A percentile compares a stretch with the other conserved stretches of the same genome.
phyloP scores from a whole-genome alignment of 1,140 invertebrate species.

The Cyclina sinensis region DNA sequence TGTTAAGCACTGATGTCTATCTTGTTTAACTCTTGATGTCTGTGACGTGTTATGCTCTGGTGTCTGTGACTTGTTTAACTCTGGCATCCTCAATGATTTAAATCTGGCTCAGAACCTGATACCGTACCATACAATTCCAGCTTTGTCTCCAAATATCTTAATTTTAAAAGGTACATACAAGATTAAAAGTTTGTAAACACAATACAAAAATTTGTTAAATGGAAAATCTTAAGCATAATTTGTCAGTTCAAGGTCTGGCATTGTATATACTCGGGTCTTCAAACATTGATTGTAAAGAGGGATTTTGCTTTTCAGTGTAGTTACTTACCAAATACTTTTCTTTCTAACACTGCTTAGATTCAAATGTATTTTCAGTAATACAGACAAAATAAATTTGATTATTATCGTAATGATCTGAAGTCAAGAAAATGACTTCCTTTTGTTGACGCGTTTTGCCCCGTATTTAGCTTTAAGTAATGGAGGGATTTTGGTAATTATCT shows the following conservation, averaged over 20 bases:
- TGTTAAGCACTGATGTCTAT: too few species aligned
- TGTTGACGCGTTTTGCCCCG: neutral
- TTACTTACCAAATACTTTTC: conserved; percentile 29
- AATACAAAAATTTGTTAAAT: neutral
- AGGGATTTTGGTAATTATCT: neutral
- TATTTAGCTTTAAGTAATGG: conserved; percentile 3
- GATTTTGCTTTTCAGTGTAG: conserved; percentile 21
- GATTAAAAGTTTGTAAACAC: neutral
- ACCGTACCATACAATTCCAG: too few species aligned
- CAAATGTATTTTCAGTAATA: conserved; percentile 29
- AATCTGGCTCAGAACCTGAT: too few species aligned
- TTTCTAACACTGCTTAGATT: conserved; percentile 9
- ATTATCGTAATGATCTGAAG: conserved; percentile 20
- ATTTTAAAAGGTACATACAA: neutral
- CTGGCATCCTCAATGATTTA: too few species aligned
- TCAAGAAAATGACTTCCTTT: conserved; percentile 3
- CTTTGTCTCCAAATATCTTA: too few species aligned
- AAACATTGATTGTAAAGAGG: neutral
- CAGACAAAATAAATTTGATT: neutral
- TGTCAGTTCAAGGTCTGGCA: neutral
- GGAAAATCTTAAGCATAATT: neutral
- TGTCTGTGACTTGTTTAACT: too few species aligned
- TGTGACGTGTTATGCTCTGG: too few species aligned
- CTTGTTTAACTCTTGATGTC: too few species aligned
- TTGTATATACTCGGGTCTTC: neutral